Percentiles rank a stretch among this genome's conserved stretches.
These are phyloP conservation scores for Todiramphus saurophagus DNA, from an alignment of 2,113 vertebrate genomes.

Conservation along the genomic window DNA sequence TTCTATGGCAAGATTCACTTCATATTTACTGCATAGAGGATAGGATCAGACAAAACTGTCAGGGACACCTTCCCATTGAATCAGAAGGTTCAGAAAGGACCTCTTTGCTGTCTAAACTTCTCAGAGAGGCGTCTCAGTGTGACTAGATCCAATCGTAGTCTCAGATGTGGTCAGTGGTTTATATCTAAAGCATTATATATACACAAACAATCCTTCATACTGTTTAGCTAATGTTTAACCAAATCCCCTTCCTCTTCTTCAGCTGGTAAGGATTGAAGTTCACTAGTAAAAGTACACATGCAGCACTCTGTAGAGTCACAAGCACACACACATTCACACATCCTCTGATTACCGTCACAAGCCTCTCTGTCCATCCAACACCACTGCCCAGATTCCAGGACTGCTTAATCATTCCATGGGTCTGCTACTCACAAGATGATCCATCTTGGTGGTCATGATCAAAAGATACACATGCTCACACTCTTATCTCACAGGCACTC, in stretches of 20 bases:
- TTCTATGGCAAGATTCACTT: too few relatives aligned
- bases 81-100: not conserved
- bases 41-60: too few relatives aligned
- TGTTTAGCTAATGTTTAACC: too few relatives aligned
- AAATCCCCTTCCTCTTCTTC: not conserved
- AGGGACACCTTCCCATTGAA: not conserved
- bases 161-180: not conserved
- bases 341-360: fast-evolving
- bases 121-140: not conserved
- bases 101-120: not conserved
- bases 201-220: too few relatives aligned
- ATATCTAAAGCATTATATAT: not conserved
- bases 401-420: not conserved
- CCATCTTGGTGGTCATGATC: not conserved
- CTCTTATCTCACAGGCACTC: not conserved
- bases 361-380: not conserved
- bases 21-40: too few relatives aligned
- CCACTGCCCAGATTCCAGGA: not conserved
- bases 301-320: not conserved
- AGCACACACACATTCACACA: not conserved
- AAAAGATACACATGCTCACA: not conserved
- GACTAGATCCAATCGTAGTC: not conserved
- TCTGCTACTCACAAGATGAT: not conserved
- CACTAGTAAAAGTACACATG: not conserved
- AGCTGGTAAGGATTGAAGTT: not conserved